Evolutionary conservation across 1,140 invertebrate species (phyloP).

Genomic region (Aphelenchoides fujianensis): DNA sequence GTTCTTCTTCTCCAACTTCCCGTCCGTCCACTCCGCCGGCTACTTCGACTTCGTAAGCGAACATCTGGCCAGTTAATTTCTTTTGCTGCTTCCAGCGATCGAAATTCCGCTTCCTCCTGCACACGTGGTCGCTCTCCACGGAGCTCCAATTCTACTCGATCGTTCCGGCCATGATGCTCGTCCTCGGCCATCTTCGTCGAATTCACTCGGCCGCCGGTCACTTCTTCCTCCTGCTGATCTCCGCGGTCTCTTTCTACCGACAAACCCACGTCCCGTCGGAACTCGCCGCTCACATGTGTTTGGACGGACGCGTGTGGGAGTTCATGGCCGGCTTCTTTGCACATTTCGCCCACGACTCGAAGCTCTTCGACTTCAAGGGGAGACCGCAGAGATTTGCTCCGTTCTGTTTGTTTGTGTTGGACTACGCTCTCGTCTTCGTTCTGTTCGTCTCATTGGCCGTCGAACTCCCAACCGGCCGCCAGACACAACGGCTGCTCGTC

Average conservation of each 20-base stretch:
- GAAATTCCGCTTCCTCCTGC: slow-evolving; percentile 28
- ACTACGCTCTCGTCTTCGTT: neutral
- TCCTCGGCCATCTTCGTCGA: neutral
- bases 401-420: neutral
- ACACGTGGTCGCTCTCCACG: slow-evolving; percentile 15
- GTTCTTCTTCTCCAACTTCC: slow-evolving; percentile 14
- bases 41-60: slow-evolving; percentile 12
- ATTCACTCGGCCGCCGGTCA: neutral
- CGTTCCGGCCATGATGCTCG: slow-evolving; percentile 14
- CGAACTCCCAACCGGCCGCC: neutral
- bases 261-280: neutral
- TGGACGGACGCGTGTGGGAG: neutral
- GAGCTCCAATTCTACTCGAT: slow-evolving; percentile 29
- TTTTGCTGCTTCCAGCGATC: slow-evolving; percentile 28
- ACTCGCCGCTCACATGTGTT: neutral
- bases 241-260: neutral
- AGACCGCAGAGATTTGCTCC: neutral
- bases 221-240: neutral
- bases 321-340: slow-evolving; percentile 9
- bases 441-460: neutral
- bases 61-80: too few species aligned
- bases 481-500: neutral
- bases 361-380: neutral
- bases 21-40: neutral
- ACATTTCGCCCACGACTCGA: neutral